Evolutionary conservation across 2,797 vertebrate genomes (phyloP), one percentile per base, ranked within the genome.

Genomic region (Rhinella marina): DNA sequence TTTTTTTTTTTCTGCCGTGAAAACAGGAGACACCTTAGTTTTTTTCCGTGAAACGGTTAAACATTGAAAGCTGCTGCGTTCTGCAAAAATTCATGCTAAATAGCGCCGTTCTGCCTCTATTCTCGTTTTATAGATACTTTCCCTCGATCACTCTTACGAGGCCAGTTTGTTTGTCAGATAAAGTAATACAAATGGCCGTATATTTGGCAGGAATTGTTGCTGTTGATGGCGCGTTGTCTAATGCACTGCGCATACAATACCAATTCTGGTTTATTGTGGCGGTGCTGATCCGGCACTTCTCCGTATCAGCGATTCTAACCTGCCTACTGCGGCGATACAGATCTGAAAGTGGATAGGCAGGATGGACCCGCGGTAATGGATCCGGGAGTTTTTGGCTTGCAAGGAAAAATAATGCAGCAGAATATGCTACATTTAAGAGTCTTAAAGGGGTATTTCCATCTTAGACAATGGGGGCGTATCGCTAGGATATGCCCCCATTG

Each of bases 151-250:
- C 82, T 88, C 87, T 88, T 88, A 80, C 59, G 82, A 84, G 87
- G 87, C 87, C 87, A 70, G 75, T 88, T 84, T 88, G 75, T 88
- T 84, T 81, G 76, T 88, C 87, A 88, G 82, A 85, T 78, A 88
- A 85, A 88, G 87, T 62, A 85, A 72, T 88, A 85, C 82, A 88
- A 85, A 88, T 81, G 76, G 82, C 32, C 56, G 76, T 62, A 73
- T 73, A 85, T 85, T 84, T 88, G 75, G 76, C 87, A 72, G 76
- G 62, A 80, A 79, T 11, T 41, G 66, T 48, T 80, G 76, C 76
- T 27, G 62, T 84, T 79, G 64, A 88, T 78, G 50, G 54, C 54
- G 32, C 6, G 52, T 52, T 73, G 70, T 73, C 68, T 88, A 84
- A 88, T 84, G 81, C 82, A 88, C 73, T 79, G 59, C 61, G 61